Evolutionary conservation across 2,888 invertebrate species (phyloP), one percentile per base, ranked within the genome.

Genomic region (Sympetrum striolatum): DNA sequence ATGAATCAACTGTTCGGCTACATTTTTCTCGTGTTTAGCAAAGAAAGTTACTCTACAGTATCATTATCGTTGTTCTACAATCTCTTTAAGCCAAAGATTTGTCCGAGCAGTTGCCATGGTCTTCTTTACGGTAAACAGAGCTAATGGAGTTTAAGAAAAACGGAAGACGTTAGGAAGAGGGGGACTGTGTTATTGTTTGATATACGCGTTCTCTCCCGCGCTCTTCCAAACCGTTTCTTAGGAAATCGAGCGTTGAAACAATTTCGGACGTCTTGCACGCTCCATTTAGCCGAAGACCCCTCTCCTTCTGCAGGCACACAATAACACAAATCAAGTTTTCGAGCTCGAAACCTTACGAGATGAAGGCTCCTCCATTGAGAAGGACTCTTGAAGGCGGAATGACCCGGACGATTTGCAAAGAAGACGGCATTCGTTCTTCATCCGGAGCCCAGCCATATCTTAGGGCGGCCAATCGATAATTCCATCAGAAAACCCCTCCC

Each of bases 401-500:
- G 73, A 73, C 73, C 73, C 73, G 86, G 86, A 64, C 86, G 86
- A 86, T 86, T 86, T 86, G 86, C 60, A 64, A 35, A 60, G 37
- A 64, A 22, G 73, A 73, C 6, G 37, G 22, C 80, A 39, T n/a
- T 37, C 18, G 15, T 35, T 35, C 8, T 80, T 35, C 35, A n/a
- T 22, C 15, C 80, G 35, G 82, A 58, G 58, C 86, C 60, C 86
- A 86, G 86, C 86, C 86, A 86, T 86, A 86, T 86, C 86, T 86
- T 86, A 86, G 86, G 86, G 39, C 2, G 86, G 60, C 37, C 86
- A 86, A 86, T 86, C 86, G 86, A 86, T 86, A 86, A 86, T 86
- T 86, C 86, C 86, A 86, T 86, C 86, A 86, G 86, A 86, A 86
- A 86, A 86, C 86, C 37, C 64, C 86, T 22, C n/a, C 82, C 35